Base-by-base conservation (phyloP, 2,113 vertebrate genomes). In the Solea senegalensis region DNA sequence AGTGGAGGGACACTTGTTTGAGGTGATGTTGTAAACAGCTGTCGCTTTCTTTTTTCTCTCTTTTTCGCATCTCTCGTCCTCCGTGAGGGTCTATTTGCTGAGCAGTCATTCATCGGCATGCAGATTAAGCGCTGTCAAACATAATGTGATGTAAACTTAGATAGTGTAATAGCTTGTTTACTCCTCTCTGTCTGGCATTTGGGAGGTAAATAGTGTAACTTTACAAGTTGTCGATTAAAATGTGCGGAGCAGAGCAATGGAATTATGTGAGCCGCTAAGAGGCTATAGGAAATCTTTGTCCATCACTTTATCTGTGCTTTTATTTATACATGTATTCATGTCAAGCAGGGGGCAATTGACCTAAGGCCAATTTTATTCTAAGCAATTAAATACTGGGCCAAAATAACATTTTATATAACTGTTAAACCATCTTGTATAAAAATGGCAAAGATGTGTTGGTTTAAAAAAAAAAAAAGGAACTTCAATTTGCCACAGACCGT, bases 91-190 rank as follows among this genome's bases (percentile, higher is more conserved):
- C 61, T 79, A 69, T 87, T 81, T 76, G 45, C 54, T 15, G 5
- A 80, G 63, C 59, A 59, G 53, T 83, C 39, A 64, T 80, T 74
- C 73, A 64, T 60, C 62, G 27, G 51, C 62, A 50, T 60, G 54
- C 41, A 63, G 68, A 63, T 14, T 53, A 50, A 78, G 72, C 78
- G 76, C 76, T 84, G 64, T 80, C 69, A 58, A 76, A 83, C 81
- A 70, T 83, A 76, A 85, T 81, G 76, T 52, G 77, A 87, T 86
- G 82, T 88, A 86, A 88, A 88, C 80, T 43, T 69, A 74, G 86
- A 90, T 88, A 74, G 84, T 74, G 81, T 88, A 86, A 88, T 89
- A 70, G 82, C 76, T 83, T 86, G 82, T 89, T 85, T 86, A 80
- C 78, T 74, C 65, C 77, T 77, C 83, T 83, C 69, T 74, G 67